These are phyloP conservation scores for Erpobdella octoculata DNA, from an alignment of 2,888 invertebrate species.

Conservation along the genomic window DNA sequence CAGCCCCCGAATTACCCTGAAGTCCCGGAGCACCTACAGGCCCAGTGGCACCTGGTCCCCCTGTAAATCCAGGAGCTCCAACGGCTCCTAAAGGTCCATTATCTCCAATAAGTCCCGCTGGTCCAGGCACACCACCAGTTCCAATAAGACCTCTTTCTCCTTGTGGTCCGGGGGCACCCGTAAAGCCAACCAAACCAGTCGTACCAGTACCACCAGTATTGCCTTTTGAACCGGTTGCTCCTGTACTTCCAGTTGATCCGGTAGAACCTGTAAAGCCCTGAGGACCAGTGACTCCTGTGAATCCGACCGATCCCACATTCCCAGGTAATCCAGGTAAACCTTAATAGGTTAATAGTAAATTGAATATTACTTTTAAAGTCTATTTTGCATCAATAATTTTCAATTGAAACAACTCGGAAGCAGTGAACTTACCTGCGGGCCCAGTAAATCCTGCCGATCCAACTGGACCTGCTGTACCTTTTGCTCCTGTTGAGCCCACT, in stretches of 20 bases:
- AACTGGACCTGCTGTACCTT: conserved; percentile 8
- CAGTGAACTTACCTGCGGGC: background rate
- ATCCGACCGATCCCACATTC: background rate
- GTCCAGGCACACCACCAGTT: conserved; percentile 24
- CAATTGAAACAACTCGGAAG: background rate
- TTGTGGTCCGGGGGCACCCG: background rate
- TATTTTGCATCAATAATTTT: too few species aligned
- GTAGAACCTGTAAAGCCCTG: conserved; percentile 31
- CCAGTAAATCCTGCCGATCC: conserved; percentile 15
- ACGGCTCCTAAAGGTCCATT: conserved; percentile 30
- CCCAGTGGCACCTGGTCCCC: conserved; percentile 19
- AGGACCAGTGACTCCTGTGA: conserved; percentile 20
- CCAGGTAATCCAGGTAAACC: conserved; percentile 9
- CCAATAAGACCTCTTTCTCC: conserved; percentile 28
- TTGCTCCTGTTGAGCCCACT: background rate
- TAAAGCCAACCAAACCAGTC: conserved; percentile 25
- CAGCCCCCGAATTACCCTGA: too few species aligned
- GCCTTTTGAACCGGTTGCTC: background rate
- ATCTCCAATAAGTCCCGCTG: conserved; percentile 29
- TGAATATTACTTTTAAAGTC: too few species aligned
- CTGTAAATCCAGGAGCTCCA: conserved; percentile 22
- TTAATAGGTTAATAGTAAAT: too few species aligned
- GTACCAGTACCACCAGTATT: conserved; percentile 16
- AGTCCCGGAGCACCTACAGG: background rate
- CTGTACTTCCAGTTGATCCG: background rate